Conservation (phyloP, 2,797 vertebrate genomes). For the Miichthys miiuy region DNA sequence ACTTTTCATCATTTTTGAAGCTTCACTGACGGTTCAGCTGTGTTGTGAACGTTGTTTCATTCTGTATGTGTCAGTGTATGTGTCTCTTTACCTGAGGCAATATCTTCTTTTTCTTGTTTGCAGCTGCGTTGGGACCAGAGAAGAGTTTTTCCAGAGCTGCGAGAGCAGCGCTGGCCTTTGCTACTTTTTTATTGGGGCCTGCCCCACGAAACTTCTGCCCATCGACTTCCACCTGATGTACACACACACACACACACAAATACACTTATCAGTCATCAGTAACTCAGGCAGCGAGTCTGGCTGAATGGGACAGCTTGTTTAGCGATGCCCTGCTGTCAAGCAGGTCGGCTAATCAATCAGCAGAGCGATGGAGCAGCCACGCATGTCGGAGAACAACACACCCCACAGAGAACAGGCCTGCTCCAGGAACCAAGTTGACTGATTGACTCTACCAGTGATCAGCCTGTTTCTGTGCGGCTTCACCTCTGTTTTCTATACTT, state of each 20-base stretch:
- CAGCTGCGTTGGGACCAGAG: slow-evolving; percentile 96
- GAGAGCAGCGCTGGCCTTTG: slow-evolving; percentile 97
- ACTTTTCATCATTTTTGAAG: not conserved
- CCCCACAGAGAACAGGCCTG: slow-evolving; percentile 64
- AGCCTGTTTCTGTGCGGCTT: slow-evolving; percentile 32
- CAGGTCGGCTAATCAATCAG: slow-evolving; percentile 79
- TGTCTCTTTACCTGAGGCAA: slow-evolving; percentile 89
- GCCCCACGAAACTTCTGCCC: slow-evolving; percentile 98
- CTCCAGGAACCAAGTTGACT: slow-evolving; percentile 64
- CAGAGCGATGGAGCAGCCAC: slow-evolving; percentile 76
- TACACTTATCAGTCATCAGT: slow-evolving; percentile 44
- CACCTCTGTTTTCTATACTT: not conserved
- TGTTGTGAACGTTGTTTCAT: not conserved
- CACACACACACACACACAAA: slow-evolving; percentile 30
- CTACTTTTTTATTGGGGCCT: slow-evolving; percentile 99
- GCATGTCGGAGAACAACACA: slow-evolving; percentile 72
- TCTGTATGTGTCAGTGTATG: not conserved
- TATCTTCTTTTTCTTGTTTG: slow-evolving; percentile 98
- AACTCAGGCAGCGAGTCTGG: slow-evolving; percentile 47
- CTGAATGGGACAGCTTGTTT: slow-evolving; percentile 73
- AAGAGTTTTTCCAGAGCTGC: slow-evolving; percentile 98
- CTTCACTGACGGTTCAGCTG: not conserved
- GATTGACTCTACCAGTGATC: slow-evolving; percentile 62
- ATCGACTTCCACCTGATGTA: slow-evolving; percentile 94
- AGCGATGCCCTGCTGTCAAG: slow-evolving; percentile 72